Evolutionary conservation across 1,140 invertebrate genomes (phyloP).

Genomic region (Bombus breviceps): DNA sequence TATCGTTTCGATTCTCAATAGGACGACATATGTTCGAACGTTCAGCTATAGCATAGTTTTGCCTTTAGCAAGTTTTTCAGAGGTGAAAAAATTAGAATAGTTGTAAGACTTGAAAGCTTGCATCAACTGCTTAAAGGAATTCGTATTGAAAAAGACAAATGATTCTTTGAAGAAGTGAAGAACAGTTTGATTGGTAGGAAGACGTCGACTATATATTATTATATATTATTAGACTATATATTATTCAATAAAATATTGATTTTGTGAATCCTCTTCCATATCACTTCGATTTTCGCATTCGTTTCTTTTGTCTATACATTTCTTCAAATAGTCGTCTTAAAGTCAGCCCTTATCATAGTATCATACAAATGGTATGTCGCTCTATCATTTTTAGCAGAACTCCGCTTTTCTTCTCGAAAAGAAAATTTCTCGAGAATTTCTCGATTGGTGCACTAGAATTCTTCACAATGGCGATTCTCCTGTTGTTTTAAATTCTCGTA

Average conservation of each 20-base stretch:
- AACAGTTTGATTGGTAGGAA: background rate
- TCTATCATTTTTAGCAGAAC: background rate
- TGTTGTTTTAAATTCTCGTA: background rate
- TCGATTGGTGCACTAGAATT: background rate
- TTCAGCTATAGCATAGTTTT: too few relatives aligned
- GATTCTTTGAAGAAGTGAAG: background rate
- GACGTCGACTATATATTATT: background rate
- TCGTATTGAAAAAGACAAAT: background rate
- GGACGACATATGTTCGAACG: too few relatives aligned
- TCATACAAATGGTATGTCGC: background rate
- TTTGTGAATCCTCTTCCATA: background rate
- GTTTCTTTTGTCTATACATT: background rate
- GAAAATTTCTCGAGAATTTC: too few relatives aligned
- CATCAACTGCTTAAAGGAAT: background rate
- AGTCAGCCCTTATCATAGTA: background rate
- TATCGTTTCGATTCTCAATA: too few relatives aligned
- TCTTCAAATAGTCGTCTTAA: background rate
- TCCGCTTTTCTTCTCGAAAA: background rate
- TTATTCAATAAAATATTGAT: background rate
- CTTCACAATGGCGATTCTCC: background rate
- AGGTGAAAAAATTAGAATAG: background rate
- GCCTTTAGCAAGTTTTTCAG: background rate
- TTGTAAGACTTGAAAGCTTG: background rate
- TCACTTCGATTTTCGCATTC: background rate
- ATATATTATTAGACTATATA: too few relatives aligned